Percentiles rank a stretch among this genome's conserved stretches.
phyloP scores from a whole-genome alignment of 2,888 invertebrate genomes.

The Hecatera dysodea region DNA sequence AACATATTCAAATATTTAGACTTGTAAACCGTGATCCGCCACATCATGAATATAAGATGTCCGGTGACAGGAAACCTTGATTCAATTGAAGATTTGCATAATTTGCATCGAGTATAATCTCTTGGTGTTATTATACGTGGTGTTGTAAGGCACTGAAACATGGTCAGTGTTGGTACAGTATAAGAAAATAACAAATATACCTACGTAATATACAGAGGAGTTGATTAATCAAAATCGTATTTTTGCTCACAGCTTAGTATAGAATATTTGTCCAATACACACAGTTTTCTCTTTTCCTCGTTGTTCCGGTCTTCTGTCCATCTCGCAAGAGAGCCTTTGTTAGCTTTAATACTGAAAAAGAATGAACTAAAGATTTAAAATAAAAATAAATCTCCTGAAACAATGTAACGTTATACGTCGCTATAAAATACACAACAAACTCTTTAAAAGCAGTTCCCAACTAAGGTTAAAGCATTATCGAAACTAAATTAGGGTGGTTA shows the following conservation, averaged over 20 bases:
- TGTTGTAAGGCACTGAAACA: slow-evolving; percentile 9
- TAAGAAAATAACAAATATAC: background rate
- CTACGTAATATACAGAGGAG: background rate
- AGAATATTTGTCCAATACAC: background rate
- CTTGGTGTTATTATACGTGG: slow-evolving; percentile 35
- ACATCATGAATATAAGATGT: slow-evolving; percentile 74
- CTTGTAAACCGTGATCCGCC: slow-evolving; percentile 43
- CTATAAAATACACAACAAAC: slow-evolving; percentile 64
- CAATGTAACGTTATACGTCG: slow-evolving; percentile 33
- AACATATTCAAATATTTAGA: slow-evolving; percentile 51
- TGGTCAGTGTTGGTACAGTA: background rate
- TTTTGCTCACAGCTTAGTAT: background rate
- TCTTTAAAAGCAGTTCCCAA: slow-evolving; percentile 61
- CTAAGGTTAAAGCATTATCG: slow-evolving; percentile 76
- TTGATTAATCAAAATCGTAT: background rate
- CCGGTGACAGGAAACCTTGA: slow-evolving; percentile 79
- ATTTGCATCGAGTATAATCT: slow-evolving; percentile 73
- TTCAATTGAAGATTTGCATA: slow-evolving; percentile 86
- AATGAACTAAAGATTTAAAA: slow-evolving; percentile 12
- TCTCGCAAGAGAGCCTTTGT: slow-evolving; percentile 19
- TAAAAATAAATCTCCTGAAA: slow-evolving; percentile 25
- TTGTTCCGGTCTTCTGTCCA: slow-evolving; percentile 3
- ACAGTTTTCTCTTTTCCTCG: background rate
- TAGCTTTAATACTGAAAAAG: slow-evolving; percentile 1
- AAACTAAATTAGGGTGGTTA: slow-evolving; percentile 81